Evolutionary conservation across 2,113 vertebrate species (phyloP).

Genomic region (Mandrillus leucophaeus): DNA sequence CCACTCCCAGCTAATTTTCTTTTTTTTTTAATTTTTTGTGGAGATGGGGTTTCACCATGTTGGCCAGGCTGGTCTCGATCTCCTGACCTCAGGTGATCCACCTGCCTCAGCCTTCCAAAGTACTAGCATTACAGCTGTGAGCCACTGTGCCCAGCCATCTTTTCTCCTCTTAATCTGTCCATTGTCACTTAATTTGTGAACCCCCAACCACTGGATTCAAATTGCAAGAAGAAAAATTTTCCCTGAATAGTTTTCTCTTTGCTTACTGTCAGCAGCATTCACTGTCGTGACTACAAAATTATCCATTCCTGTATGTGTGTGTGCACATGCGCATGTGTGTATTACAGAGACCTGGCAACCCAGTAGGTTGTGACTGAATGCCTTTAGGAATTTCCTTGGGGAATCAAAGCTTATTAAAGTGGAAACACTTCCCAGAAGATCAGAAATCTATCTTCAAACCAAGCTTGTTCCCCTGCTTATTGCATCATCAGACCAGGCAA

Average conservation of each 20-base stretch:
- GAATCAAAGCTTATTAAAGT: constrained; percentile 56
- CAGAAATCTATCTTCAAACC: constrained; percentile 62
- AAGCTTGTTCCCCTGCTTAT: constrained; percentile 55
- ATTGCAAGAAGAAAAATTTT: not conserved
- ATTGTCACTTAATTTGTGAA: not conserved
- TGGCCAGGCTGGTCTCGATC: too few relatives aligned
- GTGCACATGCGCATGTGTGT: not conserved
- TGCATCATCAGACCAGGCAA: constrained; percentile 63
- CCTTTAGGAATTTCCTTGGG: constrained; percentile 65
- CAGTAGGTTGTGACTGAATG: not conserved
- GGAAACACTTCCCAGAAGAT: constrained; percentile 69
- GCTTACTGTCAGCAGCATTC: not conserved
- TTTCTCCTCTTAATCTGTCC: not conserved
- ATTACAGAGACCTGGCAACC: constrained; percentile 13
- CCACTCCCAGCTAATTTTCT: too few relatives aligned
- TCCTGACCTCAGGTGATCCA: too few relatives aligned
- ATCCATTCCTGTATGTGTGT: not conserved
- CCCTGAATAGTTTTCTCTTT: not conserved
- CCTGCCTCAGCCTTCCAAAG: too few relatives aligned
- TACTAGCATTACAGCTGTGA: too few relatives aligned
- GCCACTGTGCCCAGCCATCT: too few relatives aligned
- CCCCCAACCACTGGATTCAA: not conserved
- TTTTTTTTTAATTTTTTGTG: too few relatives aligned
- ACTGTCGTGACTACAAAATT: not conserved
- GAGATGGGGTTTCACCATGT: too few relatives aligned